Evolutionary conservation across 1,140 invertebrate species (phyloP).

Genomic region (Brachionus koreanus): DNA sequence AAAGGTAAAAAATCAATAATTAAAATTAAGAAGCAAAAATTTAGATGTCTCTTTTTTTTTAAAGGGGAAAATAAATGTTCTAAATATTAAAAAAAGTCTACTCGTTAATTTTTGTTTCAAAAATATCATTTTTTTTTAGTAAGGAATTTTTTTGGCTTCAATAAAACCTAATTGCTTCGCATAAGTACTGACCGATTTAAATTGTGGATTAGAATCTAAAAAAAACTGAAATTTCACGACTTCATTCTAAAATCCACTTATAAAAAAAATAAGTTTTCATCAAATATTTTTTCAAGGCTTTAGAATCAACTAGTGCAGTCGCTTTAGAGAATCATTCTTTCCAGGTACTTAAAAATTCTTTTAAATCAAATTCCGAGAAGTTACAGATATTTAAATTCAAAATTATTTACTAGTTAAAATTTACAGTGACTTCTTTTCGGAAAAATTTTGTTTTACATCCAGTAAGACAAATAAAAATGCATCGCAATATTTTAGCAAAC

Average conservation of each 20-base stretch:
- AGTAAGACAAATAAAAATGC: background rate
- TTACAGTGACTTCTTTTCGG: background rate
- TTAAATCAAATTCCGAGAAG: too few relatives aligned
- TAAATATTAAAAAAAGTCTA: background rate
- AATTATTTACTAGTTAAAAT: background rate
- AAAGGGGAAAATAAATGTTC: background rate
- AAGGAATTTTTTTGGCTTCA: background rate
- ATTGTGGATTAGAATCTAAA: background rate
- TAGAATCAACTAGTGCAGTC: background rate
- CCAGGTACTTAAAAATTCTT: background rate
- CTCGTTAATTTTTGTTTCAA: background rate
- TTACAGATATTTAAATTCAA: background rate
- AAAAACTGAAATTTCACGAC: background rate
- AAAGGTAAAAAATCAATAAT: conserved; percentile 4
- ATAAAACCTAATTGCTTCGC: background rate
- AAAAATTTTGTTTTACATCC: background rate
- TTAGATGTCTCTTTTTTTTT: background rate
- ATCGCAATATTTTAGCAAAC: background rate
- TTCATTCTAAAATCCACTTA: background rate
- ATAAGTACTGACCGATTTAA: background rate
- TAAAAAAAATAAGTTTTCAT: background rate
- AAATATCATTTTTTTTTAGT: too few relatives aligned
- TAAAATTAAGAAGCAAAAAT: background rate
- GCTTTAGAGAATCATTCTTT: background rate
- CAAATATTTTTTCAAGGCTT: background rate